These are phyloP conservation scores for Mimas tiliae DNA, from an alignment of 2,888 invertebrate species.

Conservation along the genomic window DNA sequence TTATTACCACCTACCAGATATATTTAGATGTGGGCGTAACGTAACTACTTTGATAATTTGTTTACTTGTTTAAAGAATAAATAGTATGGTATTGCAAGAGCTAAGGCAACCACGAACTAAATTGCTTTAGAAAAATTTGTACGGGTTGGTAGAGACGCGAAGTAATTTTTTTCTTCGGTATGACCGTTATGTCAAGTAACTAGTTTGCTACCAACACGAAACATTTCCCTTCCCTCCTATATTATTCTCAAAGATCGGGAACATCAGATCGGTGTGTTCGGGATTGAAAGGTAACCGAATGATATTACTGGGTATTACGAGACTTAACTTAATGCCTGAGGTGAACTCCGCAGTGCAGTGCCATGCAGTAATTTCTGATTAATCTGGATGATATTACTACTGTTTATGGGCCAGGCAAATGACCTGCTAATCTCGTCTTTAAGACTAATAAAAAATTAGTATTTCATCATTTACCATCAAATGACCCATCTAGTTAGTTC, in stretches of 20 bases:
- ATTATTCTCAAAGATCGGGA: not conserved
- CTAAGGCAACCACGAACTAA: not conserved
- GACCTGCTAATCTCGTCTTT: no score
- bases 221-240: no score
- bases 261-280: no score
- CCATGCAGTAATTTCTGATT: no score
- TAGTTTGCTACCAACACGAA: not conserved
- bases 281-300: no score
- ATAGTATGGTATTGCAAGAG: not conserved
- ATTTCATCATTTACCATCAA: not conserved
- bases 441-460: no score
- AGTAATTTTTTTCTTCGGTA: not conserved
- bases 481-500: not conserved
- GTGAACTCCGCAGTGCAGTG: no score
- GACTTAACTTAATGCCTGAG: no score
- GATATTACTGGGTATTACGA: no score
- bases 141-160: not conserved
- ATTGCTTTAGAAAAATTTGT: not conserved
- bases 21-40: constrained; percentile 35
- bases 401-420: no score
- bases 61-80: constrained; percentile 25
- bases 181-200: not conserved
- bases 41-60: constrained; percentile 23
- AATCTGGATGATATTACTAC: no score
- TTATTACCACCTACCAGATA: constrained; percentile 55